Percentiles rank a stretch among this genome's conserved stretches.
These are phyloP conservation scores for chimpanzee (Pan troglodytes) DNA, from an alignment of 2,113 vertebrate genomes.

Conservation along the genomic window DNA sequence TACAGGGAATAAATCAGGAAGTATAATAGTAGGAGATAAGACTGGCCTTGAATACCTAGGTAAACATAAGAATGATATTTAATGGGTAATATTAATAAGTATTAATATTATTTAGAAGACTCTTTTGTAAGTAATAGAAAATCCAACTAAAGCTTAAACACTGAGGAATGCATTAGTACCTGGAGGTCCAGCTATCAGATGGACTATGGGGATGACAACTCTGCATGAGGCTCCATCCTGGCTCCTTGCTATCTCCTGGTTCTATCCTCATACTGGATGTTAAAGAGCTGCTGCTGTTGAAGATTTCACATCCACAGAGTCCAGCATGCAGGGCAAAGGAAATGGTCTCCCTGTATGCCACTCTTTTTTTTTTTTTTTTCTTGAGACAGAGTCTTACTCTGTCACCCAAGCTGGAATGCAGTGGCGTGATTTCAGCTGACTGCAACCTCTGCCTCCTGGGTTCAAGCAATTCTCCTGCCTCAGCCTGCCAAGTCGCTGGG, in stretches of 20 bases:
- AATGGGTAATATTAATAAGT: background rate
- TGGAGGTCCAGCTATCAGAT: background rate
- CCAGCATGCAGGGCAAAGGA: background rate
- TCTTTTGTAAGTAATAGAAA: slow-evolving; percentile 18
- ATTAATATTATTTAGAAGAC: background rate
- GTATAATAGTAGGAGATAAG: too few relatives aligned
- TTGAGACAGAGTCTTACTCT: too few relatives aligned
- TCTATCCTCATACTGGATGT: background rate
- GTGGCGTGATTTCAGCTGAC: too few relatives aligned
- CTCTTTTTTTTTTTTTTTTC: too few relatives aligned
- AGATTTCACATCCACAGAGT: too few relatives aligned
- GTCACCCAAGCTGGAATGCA: too few relatives aligned
- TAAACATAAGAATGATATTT: background rate
- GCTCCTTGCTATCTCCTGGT: background rate
- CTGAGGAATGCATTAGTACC: background rate
- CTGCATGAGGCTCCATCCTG: background rate
- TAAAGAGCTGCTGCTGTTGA: too few relatives aligned
- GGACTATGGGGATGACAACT: too few relatives aligned
- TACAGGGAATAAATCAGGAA: background rate
- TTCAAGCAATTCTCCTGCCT: too few relatives aligned
- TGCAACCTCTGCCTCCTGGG: too few relatives aligned
- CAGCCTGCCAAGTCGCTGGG: too few relatives aligned
- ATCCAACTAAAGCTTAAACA: background rate
- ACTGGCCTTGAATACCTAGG: background rate
- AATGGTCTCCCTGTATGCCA: background rate